Base-by-base conservation (phyloP, 1,140 invertebrate genomes). In the Dendroctonus valens region DNA sequence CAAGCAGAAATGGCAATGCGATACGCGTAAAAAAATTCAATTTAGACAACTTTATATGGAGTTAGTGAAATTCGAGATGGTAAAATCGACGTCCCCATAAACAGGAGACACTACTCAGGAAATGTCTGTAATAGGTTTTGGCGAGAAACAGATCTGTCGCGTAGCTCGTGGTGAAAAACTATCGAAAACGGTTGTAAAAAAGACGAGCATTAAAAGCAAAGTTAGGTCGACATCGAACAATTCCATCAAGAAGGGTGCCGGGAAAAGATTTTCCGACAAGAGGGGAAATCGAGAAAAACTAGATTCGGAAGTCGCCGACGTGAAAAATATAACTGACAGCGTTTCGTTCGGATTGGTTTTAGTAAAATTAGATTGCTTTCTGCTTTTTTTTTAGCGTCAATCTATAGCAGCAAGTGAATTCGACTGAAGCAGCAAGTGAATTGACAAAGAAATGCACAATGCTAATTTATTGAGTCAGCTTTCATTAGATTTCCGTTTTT, bases 201-300 rank as follows among this genome's bases (percentile, higher is more conserved):
- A 52, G 41, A 52, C 49, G 51, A 69, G 51, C 67, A 69, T 69
- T 69, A 69, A 69, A 69, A 69, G 67, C 67, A 69, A 69, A 69
- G 67, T 69, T 69, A 60, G 55, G 62, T 69, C 55, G 58, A 60
- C 61, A 65, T 54, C 57, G 61, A 65, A 60, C 55, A 69, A 63
- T 65, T 65, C 57, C 57, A 69, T 60, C 62, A 60, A 63, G 53
- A n/a, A 60, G 39, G 52, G 65, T 26, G 57, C 37, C n/a, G 41
- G 59, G 53, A 51, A 49, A 59, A 50, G 55, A 64, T 58, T 49
- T 48, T 46, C 41, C 39, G 7, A 41, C 9, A n/a, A 61, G 52
- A 48, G 39, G 44, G 53, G n/a, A 46, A 60, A 41, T 38, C n/a
- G 41, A 41, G 58, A 52, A 52, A 61, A 69, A 51, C 44, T 61